Conservation (phyloP, 2,113 vertebrate genomes). For the Hirundichthys speculiger region DNA sequence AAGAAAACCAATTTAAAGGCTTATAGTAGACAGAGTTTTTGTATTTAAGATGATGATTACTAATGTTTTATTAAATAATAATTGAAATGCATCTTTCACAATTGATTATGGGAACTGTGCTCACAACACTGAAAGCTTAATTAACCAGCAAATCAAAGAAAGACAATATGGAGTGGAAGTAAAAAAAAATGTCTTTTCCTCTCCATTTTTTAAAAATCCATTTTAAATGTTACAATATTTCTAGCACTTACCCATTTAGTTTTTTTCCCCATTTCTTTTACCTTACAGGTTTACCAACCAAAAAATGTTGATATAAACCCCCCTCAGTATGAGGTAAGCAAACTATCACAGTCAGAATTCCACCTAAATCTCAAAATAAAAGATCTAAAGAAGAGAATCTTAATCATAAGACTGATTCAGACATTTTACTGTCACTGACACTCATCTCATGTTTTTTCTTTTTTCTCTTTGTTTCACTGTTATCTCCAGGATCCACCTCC, state of each 20-base stretch:
- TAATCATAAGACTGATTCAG: not conserved
- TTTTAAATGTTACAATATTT: not conserved
- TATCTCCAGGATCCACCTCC: slow-evolving; percentile 19
- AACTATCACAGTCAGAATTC: slow-evolving; percentile 5
- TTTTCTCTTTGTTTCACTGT: not conserved
- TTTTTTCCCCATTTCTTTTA: slow-evolving; percentile 1
- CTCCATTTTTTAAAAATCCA: not conserved
- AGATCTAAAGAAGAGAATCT: not conserved
- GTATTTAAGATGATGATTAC: too few species aligned
- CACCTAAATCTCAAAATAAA: not conserved
- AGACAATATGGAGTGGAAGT: too few species aligned
- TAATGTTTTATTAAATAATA: too few species aligned
- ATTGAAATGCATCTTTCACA: too few species aligned
- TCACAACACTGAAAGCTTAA: too few species aligned
- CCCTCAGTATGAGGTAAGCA: slow-evolving; percentile 15
- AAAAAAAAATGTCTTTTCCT: too few species aligned
- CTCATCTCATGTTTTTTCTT: not conserved
- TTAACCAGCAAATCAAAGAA: too few species aligned
- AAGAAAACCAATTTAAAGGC: too few species aligned
- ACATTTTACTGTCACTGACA: not conserved
- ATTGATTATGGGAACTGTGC: too few species aligned
- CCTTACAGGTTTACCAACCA: slow-evolving; percentile 17
- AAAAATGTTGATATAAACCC: not conserved
- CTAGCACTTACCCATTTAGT: not conserved
- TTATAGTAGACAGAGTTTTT: too few species aligned